Percentiles rank a stretch among this genome's conserved stretches.
Conservation (phyloP, 2,113 vertebrate species). For the Vombatus ursinus region DNA sequence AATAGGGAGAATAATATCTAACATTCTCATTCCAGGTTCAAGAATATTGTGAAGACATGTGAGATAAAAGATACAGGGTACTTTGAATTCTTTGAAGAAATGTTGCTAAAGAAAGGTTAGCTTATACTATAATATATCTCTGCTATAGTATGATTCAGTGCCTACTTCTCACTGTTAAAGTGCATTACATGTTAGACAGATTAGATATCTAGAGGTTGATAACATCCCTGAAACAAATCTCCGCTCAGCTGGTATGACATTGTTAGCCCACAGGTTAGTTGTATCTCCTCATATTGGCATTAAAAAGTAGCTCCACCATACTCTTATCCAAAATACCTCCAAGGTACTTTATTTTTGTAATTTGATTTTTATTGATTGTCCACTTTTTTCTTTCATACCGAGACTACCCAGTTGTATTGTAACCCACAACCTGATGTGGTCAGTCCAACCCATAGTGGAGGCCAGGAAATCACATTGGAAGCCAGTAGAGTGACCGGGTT, state of each 20-base stretch:
- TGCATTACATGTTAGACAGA: not conserved
- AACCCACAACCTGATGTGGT: not conserved
- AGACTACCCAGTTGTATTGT: not conserved
- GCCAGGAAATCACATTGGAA: not conserved
- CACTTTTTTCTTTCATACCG: not conserved
- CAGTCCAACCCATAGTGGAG: not conserved
- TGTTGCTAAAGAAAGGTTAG: not conserved
- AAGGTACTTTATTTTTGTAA: conserved; percentile 27
- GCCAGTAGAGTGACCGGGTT: not conserved
- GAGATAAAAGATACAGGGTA: not conserved
- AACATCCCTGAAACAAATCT: not conserved
- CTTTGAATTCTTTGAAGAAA: conserved; percentile 7
- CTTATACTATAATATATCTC: not conserved
- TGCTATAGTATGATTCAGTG: not conserved
- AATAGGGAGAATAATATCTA: not conserved
- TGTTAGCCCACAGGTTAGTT: not conserved
- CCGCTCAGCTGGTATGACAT: not conserved
- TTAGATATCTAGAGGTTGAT: not conserved
- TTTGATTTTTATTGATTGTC: not conserved
- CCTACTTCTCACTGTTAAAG: not conserved
- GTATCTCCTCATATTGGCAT: not conserved
- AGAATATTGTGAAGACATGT: not conserved
- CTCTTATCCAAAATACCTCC: not conserved
- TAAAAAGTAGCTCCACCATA: not conserved
- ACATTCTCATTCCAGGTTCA: not conserved